Percentiles rank a stretch among this genome's conserved stretches.
These are phyloP conservation scores for Hippocampus barbouri DNA, from an alignment of 2,113 vertebrate genomes.

Conservation along the genomic window DNA sequence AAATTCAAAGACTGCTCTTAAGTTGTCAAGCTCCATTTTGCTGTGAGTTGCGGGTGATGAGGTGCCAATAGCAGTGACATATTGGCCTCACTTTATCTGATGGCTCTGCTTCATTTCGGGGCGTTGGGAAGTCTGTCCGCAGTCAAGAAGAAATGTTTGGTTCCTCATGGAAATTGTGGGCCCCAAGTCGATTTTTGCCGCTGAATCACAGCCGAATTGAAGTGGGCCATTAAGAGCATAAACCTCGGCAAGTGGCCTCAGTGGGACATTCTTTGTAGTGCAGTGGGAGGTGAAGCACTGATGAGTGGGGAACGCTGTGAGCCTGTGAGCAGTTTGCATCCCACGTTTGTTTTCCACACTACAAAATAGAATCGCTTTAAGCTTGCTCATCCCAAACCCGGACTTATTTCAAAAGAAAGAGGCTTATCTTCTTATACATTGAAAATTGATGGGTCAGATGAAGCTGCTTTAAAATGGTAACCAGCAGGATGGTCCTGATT, in stretches of 20 bases:
- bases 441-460: not conserved
- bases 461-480: conserved; percentile 29
- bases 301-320: conserved; percentile 10
- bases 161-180: conserved; percentile 1
- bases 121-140: not conserved
- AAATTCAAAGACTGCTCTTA: conserved; percentile 13
- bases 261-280: conserved; percentile 33
- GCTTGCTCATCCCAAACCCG: conserved; percentile 11
- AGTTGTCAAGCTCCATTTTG: not conserved
- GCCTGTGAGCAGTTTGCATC: not conserved
- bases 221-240: conserved; percentile 50
- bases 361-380: conserved; percentile 21
- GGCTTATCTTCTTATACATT: not conserved
- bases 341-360: not conserved
- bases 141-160: not conserved
- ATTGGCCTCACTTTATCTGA: not conserved
- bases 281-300: conserved; percentile 27
- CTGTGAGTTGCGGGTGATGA: conserved; percentile 2
- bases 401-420: conserved; percentile 15
- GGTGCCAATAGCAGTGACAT: conserved; percentile 8
- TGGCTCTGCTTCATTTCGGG: not conserved
- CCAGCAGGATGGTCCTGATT: conserved; percentile 9
- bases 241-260: conserved; percentile 34
- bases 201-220: conserved; percentile 53
- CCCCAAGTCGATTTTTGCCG: conserved; percentile 43